Evolutionary conservation across 2,113 vertebrate genomes (phyloP).

Genomic region (Apodemus sylvaticus): DNA sequence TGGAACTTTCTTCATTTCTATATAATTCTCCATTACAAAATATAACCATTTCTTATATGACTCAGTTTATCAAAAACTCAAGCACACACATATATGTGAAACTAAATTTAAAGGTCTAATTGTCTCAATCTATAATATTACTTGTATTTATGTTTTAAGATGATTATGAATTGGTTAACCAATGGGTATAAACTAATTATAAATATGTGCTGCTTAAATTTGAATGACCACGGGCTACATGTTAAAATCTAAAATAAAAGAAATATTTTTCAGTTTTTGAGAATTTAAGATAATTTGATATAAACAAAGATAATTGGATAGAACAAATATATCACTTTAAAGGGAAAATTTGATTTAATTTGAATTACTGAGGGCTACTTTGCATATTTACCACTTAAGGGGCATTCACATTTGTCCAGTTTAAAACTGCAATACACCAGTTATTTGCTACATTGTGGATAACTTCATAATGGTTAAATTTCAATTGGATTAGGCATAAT

Average conservation of each 20-base stretch:
- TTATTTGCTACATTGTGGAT: not conserved
- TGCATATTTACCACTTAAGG: no score
- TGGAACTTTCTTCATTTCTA: not conserved
- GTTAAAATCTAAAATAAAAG: not conserved
- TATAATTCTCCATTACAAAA: not conserved
- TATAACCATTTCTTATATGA: not conserved
- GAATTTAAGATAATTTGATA: not conserved
- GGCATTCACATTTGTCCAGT: accelerated
- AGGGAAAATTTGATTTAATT: not conserved
- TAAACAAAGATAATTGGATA: not conserved
- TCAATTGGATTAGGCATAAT: not conserved
- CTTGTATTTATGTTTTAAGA: not conserved
- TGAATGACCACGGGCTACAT: not conserved
- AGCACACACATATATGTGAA: not conserved
- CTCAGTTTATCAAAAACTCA: not conserved
- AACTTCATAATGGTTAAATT: constrained; percentile 37
- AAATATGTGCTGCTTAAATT: not conserved
- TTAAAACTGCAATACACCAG: not conserved
- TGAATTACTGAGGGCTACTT: not conserved
- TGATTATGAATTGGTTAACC: not conserved
- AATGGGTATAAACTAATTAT: not conserved
- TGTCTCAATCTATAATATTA: not conserved
- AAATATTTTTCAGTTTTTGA: not conserved
- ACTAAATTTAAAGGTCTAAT: not conserved
- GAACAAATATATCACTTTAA: not conserved